Evolutionary conservation across 2,797 vertebrate genomes (phyloP).

Genomic region (Pelodytes ibericus): DNA sequence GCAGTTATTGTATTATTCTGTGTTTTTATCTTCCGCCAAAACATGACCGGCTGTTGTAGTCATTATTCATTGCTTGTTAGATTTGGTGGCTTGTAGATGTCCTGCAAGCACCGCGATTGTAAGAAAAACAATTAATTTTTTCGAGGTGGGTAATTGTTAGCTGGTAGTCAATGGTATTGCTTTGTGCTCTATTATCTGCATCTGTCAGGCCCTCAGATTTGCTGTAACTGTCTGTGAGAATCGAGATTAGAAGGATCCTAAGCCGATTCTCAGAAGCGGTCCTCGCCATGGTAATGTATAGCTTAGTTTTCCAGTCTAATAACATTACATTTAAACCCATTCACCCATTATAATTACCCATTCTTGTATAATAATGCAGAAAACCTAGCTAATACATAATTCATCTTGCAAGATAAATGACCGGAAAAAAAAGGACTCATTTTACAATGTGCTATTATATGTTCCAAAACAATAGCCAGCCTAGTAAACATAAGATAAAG

Average conservation of each 20-base stretch:
- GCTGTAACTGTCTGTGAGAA: not conserved
- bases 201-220: not conserved
- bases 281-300: not conserved
- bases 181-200: conserved; percentile 1
- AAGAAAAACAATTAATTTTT: not conserved
- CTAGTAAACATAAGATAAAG: not conserved
- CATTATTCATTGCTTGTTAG: no score
- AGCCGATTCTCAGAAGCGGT: not conserved
- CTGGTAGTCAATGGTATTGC: not conserved
- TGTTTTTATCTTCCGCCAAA: no score
- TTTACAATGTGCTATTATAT: not conserved
- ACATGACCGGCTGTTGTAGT: no score
- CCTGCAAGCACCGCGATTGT: not conserved
- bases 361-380: not conserved
- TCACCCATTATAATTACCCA: not conserved
- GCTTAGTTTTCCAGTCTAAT: not conserved
- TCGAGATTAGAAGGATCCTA: not conserved
- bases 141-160: not conserved
- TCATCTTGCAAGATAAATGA: not conserved
- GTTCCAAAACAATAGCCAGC: not conserved
- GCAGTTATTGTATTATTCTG: no score
- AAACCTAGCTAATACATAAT: not conserved
- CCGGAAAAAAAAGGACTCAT: not conserved
- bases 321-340: not conserved
- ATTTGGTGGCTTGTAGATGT: not conserved